These are phyloP conservation scores for Erannis defoliaria DNA, from an alignment of 2,888 invertebrate genomes.

Conservation along the genomic window DNA sequence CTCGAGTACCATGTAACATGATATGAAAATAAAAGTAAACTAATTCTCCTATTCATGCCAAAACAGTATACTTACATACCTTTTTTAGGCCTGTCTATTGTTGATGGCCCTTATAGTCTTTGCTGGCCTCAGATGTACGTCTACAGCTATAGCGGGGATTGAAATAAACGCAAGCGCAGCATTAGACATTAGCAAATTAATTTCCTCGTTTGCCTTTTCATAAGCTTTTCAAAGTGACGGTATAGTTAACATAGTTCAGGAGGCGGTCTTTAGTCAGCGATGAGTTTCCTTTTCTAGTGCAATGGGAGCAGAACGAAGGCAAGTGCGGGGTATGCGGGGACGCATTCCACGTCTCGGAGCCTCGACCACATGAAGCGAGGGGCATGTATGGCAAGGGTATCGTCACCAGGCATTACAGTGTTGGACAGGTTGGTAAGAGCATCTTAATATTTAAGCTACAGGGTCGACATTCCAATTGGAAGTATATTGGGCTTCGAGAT, in stretches of 20 bases:
- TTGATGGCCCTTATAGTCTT: too few relatives aligned
- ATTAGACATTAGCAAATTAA: too few relatives aligned
- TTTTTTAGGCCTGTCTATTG: too few relatives aligned
- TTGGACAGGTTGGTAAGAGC: constrained; percentile 89
- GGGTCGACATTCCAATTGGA: neutral
- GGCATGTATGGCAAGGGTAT: constrained; percentile 95
- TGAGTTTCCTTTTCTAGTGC: constrained; percentile 84
- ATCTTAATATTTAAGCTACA: neutral
- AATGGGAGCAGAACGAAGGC: constrained; percentile 95
- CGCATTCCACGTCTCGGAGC: constrained; percentile 89
- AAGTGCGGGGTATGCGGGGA: constrained; percentile 97
- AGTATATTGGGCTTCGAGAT: too few relatives aligned
- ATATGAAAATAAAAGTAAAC: too few relatives aligned
- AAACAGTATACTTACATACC: too few relatives aligned
- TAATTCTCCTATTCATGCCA: too few relatives aligned
- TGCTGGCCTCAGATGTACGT: too few relatives aligned
- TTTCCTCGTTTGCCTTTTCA: too few relatives aligned
- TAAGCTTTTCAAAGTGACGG: neutral
- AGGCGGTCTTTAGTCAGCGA: neutral
- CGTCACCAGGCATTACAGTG: constrained; percentile 92
- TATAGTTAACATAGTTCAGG: neutral
- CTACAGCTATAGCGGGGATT: too few relatives aligned
- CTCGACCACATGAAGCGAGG: constrained; percentile 96
- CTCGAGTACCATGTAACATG: too few relatives aligned
- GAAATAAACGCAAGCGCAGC: too few relatives aligned